phyloP scores from a whole-genome alignment of 2,113 vertebrate genomes.

The Amazona vittata region DNA sequence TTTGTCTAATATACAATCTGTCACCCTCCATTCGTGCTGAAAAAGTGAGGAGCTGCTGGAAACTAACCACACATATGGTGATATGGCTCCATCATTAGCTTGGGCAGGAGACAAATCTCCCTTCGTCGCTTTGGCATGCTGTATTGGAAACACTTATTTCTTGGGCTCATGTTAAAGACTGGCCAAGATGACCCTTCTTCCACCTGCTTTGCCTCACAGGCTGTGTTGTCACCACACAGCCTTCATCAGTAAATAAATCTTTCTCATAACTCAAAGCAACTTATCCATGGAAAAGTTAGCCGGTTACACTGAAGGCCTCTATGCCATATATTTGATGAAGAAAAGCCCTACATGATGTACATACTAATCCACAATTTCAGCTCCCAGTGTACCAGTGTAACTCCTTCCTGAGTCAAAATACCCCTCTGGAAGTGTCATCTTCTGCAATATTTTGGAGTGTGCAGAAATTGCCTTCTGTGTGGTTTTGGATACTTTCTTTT shows the following conservation, averaged over 20 bases:
- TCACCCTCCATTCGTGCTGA: slow-evolving; percentile 52
- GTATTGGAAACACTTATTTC: slow-evolving; percentile 54
- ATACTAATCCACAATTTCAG: neutral
- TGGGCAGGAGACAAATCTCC: slow-evolving; percentile 60
- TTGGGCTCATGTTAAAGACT: neutral
- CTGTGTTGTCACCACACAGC: slow-evolving; percentile 38
- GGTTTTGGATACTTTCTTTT: neutral
- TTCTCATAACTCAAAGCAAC: neutral
- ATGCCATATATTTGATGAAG: rapidly evolving
- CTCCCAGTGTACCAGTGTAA: neutral
- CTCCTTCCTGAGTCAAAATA: neutral
- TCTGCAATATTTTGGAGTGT: neutral
- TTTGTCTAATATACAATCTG: slow-evolving; percentile 68
- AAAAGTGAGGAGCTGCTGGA: slow-evolving; percentile 65
- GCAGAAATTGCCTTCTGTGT: neutral
- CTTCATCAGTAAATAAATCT: neutral
- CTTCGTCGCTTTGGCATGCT: slow-evolving; percentile 24
- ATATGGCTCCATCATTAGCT: slow-evolving; percentile 64
- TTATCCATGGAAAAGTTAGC: neutral
- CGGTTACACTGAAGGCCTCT: neutral
- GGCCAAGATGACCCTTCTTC: slow-evolving; percentile 21
- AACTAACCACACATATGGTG: slow-evolving; percentile 68
- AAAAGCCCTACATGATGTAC: rapidly evolving
- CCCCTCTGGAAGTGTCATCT: neutral
- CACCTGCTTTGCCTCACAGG: slow-evolving; percentile 44